Conservation (phyloP, 2,113 vertebrate genomes). For the Syrrhaptes paradoxus region DNA sequence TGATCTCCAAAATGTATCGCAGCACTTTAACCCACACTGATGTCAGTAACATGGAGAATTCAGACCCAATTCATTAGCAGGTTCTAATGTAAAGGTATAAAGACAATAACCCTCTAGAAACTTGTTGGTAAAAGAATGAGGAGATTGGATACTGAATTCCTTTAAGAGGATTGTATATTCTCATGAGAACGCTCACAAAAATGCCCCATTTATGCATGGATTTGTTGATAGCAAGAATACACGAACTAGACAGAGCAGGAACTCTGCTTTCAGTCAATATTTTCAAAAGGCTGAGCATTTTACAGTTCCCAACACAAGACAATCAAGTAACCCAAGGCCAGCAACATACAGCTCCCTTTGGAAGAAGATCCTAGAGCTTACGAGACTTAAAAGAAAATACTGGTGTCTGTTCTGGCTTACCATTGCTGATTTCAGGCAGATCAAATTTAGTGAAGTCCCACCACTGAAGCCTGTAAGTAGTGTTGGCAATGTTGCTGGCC, state of each 20-base stretch:
- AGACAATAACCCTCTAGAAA: background rate
- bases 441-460: slow-evolving; percentile 99
- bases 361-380: background rate
- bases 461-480: slow-evolving; percentile 97
- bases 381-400: background rate
- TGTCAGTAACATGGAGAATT: background rate
- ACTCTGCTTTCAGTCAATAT: background rate
- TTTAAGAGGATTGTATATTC: background rate
- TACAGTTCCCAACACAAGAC: background rate
- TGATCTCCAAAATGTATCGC: background rate
- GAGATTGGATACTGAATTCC: background rate
- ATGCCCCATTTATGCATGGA: background rate
- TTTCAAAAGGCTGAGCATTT: background rate
- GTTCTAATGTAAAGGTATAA: background rate
- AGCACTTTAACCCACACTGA: background rate
- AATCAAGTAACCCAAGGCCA: background rate
- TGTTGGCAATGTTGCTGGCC: slow-evolving; percentile 98
- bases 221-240: background rate
- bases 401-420: slow-evolving; percentile 71
- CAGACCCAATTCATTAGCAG: background rate
- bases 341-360: background rate
- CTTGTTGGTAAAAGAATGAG: background rate
- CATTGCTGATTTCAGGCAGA: slow-evolving; percentile 98
- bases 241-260: background rate
- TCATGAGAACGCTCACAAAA: background rate